phyloP scores from a whole-genome alignment of 2,888 invertebrate genomes.

The Tineola bisselliella region DNA sequence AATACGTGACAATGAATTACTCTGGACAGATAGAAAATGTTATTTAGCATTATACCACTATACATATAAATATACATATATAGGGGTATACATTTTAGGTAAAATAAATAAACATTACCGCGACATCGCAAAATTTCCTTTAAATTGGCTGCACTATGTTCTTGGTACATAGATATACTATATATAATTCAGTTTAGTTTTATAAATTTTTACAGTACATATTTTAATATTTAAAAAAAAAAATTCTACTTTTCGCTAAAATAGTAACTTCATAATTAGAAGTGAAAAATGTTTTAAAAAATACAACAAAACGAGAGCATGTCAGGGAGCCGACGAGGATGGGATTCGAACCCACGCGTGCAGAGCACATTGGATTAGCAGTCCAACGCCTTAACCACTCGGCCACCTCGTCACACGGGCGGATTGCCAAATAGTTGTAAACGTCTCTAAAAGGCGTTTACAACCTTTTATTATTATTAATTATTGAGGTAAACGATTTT shows the following conservation, averaged over 20 bases:
- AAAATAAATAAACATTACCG: too few species aligned
- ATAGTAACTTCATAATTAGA: neutral
- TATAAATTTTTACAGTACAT: too few species aligned
- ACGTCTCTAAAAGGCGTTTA: neutral
- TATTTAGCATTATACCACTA: too few species aligned
- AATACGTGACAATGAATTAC: too few species aligned
- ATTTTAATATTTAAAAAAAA: neutral
- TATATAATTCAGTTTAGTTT: too few species aligned
- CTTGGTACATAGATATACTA: too few species aligned
- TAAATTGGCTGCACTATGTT: too few species aligned
- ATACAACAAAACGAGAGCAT: neutral
- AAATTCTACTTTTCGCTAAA: neutral
- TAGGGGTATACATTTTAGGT: too few species aligned
- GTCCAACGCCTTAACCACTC: constrained; percentile 70
- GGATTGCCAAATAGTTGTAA: neutral
- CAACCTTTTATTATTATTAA: neutral
- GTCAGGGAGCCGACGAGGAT: constrained; percentile 22
- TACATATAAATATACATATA: too few species aligned
- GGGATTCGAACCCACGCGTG: constrained; percentile 29
- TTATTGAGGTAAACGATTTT: too few species aligned
- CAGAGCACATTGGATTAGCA: constrained; percentile 49
- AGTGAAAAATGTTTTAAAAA: neutral
- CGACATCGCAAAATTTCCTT: too few species aligned
- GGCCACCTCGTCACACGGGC: constrained; percentile 59
- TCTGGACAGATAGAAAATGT: too few species aligned